phyloP scores from a whole-genome alignment of 2,797 vertebrate genomes.

The Nannoperca australis region DNA sequence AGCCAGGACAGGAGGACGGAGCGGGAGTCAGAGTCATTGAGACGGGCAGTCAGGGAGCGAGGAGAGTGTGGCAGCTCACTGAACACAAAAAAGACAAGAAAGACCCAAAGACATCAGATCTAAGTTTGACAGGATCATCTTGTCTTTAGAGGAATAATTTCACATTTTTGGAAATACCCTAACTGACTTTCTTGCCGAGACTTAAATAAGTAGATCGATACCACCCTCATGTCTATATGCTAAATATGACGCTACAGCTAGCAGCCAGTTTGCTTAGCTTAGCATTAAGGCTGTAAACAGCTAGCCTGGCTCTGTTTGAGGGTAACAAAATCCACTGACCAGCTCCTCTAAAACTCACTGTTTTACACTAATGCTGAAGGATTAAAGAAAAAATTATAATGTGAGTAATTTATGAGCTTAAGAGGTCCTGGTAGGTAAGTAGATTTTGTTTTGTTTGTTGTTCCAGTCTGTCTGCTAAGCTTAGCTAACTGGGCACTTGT shows the following conservation, averaged over 20 bases:
- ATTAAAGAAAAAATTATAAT: conserved; percentile 33
- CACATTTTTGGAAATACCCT: not conserved
- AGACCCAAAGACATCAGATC: not conserved
- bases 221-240: not conserved
- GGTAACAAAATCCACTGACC: not conserved
- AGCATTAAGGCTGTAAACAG: not conserved
- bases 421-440: not conserved
- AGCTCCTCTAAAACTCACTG: not conserved
- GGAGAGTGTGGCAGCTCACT: conserved; percentile 96
- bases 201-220: not conserved
- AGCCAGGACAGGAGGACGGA: conserved; percentile 94
- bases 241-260: not conserved
- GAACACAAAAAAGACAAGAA: conserved; percentile 22
- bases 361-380: not conserved
- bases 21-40: conserved; percentile 88
- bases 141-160: not conserved
- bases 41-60: conserved; percentile 90
- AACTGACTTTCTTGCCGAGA: not conserved
- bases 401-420: conserved; percentile 20
- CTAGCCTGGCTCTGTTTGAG: not conserved
- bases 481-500: not conserved
- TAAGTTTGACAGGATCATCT: not conserved
- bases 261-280: not conserved
- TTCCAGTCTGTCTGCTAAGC: conserved; percentile 10
- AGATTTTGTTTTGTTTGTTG: not conserved